Base-by-base conservation (phyloP, 2,113 vertebrate species). In the Pollachius pollachius region DNA sequence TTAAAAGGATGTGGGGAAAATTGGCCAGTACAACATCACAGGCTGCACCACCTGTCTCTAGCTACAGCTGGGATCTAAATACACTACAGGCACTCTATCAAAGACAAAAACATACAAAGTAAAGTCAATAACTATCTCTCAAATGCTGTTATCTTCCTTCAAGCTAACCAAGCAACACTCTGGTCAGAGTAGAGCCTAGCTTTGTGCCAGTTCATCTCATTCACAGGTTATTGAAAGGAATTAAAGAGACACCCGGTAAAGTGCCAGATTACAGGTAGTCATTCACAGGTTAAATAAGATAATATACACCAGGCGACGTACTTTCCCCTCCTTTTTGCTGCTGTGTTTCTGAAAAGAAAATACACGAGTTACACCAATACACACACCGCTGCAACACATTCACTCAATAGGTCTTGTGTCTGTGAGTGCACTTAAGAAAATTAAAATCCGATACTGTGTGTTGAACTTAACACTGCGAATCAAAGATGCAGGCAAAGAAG, bases 311-410 rank as follows among this genome's bases (percentile, higher is more conserved):
- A 73, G 78, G 73, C 77, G 81, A 93, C 92, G 84, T 93, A 93
- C 92, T 93, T 92, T 89, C 88, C 79, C 85, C 85, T 86, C 90
- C 91, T 86, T 88, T 88, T 75, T 90, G 90, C 81, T 87, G 85
- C 82, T 91, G 91, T 88, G 91, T 92, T 88, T 92, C 92, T 93
- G 92, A 79, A 92, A 92, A 89, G 89, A 84, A 90, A 92, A 89
- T 88, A 92, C 84, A 93, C 41, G 41, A 13, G 83, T 90, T 84
- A 90, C 83, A 70, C 67, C 83, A 81, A 88, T 64, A 74, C 75
- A 88, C 73, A 87, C n/a, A 48, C 54, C 8, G 15, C 6, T 57
- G 54, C 13, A 57, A 16, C n/a, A n/a, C 54, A 57, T 17, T 57
- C n/a, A 57, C 54, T 70, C 41, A 48, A 48, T 48, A 12, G 41